phyloP scores from a whole-genome alignment of 2,888 invertebrate genomes.

The Branchipolynoe longqiensis region DNA sequence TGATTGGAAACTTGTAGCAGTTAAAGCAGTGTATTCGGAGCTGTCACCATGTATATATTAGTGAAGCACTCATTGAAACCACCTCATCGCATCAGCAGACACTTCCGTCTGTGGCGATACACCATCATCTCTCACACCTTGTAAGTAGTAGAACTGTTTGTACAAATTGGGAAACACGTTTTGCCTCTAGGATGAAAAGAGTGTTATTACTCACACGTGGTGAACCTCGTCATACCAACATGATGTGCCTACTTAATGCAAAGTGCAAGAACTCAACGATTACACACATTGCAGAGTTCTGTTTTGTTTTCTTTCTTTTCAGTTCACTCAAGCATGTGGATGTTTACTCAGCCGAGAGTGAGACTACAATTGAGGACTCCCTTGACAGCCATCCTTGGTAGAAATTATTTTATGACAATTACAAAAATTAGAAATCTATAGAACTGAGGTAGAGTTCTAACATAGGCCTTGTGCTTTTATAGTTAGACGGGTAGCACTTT shows the following conservation, averaged over 20 bases:
- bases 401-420: too few relatives aligned
- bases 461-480: neutral
- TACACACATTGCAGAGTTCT: constrained; percentile 22
- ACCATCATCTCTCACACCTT: too few relatives aligned
- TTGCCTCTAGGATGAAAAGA: constrained; percentile 37
- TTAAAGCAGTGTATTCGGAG: neutral
- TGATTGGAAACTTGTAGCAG: neutral
- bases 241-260: constrained; percentile 37
- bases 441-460: neutral
- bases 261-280: constrained; percentile 30
- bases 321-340: too few relatives aligned
- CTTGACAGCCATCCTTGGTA: too few relatives aligned
- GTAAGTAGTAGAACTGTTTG: too few relatives aligned
- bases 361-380: too few relatives aligned
- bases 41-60: neutral
- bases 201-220: neutral
- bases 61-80: neutral
- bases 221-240: constrained; percentile 19
- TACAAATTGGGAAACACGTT: neutral
- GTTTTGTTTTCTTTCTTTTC: too few relatives aligned
- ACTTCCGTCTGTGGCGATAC: neutral
- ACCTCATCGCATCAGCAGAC: too few relatives aligned
- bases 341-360: too few relatives aligned
- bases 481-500: neutral
- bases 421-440: neutral